phyloP scores from a whole-genome alignment of 2,888 invertebrate genomes.

The Homarus gammarus region DNA sequence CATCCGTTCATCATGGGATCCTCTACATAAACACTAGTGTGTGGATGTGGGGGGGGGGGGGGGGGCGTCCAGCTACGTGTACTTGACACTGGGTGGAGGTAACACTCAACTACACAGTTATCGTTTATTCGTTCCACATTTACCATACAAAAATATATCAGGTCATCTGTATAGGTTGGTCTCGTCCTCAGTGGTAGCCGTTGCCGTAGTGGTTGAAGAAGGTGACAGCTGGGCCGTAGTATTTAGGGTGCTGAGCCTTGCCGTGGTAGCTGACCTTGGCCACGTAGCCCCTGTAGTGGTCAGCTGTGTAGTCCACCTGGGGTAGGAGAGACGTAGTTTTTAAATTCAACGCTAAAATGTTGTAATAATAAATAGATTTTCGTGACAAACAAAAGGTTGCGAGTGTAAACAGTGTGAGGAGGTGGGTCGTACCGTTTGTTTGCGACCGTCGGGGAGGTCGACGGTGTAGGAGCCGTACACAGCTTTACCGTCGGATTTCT shows the following conservation, averaged over 20 bases:
- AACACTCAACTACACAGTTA: not conserved
- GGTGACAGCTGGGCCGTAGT: constrained; percentile 54
- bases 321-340: not conserved
- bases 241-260: constrained; percentile 57
- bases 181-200: constrained; percentile 10
- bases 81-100: no score
- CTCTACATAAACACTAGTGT: no score
- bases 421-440: constrained; percentile 57
- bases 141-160: constrained; percentile 1
- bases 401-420: not conserved
- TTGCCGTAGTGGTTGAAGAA: constrained; percentile 33
- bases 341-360: not conserved
- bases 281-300: constrained; percentile 64
- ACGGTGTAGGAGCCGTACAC: constrained; percentile 69
- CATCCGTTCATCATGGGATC: no score
- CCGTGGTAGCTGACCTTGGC: constrained; percentile 67
- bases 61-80: no score
- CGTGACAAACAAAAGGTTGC: not conserved
- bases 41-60: no score
- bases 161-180: not conserved
- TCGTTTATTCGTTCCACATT: not conserved
- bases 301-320: constrained; percentile 64
- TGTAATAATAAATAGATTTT: not conserved
- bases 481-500: constrained; percentile 66
- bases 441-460: constrained; percentile 72